Evolutionary conservation across 1,140 invertebrate genomes (phyloP).

Genomic region (Metaphire vulgaris): DNA sequence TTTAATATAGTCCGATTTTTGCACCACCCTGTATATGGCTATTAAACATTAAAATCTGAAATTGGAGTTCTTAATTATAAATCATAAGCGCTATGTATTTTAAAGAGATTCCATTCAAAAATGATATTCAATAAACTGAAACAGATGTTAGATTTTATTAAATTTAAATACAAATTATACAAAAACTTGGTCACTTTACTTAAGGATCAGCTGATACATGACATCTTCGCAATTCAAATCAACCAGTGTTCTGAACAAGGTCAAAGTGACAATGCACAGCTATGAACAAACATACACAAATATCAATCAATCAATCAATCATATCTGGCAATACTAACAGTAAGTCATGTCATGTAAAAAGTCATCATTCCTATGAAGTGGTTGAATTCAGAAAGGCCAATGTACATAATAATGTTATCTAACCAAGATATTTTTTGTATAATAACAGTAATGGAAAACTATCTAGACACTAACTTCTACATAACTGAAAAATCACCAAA

Average conservation of each 20-base stretch:
- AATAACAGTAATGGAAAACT: background rate
- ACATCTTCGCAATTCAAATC: slow-evolving; percentile 92
- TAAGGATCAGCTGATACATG: slow-evolving; percentile 85
- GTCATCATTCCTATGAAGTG: no score
- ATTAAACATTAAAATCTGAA: no score
- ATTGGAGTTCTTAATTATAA: no score
- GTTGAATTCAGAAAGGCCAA: background rate
- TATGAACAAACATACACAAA: slow-evolving; percentile 53
- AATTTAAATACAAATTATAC: background rate
- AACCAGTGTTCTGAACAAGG: slow-evolving; percentile 81
- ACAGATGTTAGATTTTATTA: background rate
- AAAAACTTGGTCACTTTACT: slow-evolving; percentile 49
- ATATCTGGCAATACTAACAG: no score
- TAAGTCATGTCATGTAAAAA: no score
- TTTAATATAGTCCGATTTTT: no score
- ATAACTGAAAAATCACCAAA: no score
- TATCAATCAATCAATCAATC: background rate
- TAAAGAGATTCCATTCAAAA: no score
- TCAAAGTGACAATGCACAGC: slow-evolving; percentile 81
- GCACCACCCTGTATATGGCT: no score
- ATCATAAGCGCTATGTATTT: no score
- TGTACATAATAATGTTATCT: background rate
- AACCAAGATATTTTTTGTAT: background rate
- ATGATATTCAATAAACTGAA: no score
- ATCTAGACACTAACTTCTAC: background rate